Base-by-base conservation (phyloP, 2,797 vertebrate species). In the Trachops cirrhosus region DNA sequence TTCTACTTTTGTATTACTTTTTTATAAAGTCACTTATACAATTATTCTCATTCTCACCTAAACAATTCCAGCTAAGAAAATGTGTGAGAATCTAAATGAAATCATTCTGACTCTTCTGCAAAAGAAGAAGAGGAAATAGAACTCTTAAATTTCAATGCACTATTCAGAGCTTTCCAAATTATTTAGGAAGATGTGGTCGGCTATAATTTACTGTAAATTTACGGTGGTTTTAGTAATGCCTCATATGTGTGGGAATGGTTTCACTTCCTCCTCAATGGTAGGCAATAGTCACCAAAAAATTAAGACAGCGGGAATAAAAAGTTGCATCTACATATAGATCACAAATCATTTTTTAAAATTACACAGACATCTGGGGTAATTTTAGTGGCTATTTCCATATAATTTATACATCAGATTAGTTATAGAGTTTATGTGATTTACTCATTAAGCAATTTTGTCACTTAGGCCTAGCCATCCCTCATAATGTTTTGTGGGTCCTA, bases 71-170 rank as follows among this genome's bases (percentile, higher is more conserved):
- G 18, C 41, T 83, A 71, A 32, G 6, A 54, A 92, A 86, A 74
- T 44, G 15, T 18, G 0, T 52, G 34, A 83, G 26, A 82, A 46
- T 73, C 15, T 77, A 77, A 93, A 46, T 71, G 41, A 93, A 59
- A 26, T 64, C 73, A 90, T 92, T 50, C 78, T 71, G 78, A 83
- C n/a, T 64, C 34, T 95, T 64, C 70, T 80, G 24, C 67, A 94
- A 87, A 97, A 91, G 46, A 93, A 80, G 89, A 95, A 96, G 93
- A 57, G 39, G 94, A 94, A 95, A 94, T 59, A 80, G 83, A 93
- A 91, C 26, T 78, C 54, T 89, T 9, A n/a, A 41, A 84, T 70
- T 82, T 79, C 44, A 84, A 4, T 59, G 50, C 24, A 8, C 77
- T 71, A 91, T 59, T 79, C 79, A 91, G 74, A 84, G 22, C 9